Percentiles rank a stretch among this genome's conserved stretches.
Conservation (phyloP, 2,113 vertebrate genomes). For the Vireo altiloquus region DNA sequence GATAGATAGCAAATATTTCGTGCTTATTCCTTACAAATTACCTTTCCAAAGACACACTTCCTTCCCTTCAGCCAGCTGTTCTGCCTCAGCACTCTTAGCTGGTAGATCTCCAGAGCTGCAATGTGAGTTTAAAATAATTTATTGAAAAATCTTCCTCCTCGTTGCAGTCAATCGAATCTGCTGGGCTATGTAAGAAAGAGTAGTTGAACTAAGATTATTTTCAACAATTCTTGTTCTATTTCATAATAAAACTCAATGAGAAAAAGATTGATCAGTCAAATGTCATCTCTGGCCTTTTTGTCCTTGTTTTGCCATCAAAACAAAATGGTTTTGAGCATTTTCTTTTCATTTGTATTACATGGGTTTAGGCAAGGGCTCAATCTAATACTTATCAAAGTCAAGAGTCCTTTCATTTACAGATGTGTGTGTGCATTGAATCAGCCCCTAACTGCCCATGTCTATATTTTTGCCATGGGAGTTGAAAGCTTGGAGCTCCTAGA, state of each 20-base stretch:
- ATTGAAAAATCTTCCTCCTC: background rate
- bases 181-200: background rate
- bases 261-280: background rate
- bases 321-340: background rate
- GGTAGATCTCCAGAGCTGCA: constrained; percentile 19
- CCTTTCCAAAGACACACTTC: constrained; percentile 44
- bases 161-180: background rate
- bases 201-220: background rate
- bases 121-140: background rate
- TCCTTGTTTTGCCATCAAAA: background rate
- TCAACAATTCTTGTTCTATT: background rate
- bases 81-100: constrained; percentile 26
- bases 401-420: background rate
- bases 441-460: background rate
- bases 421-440: background rate
- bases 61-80: constrained; percentile 47
- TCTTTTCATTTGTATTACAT: background rate
- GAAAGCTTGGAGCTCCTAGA: background rate
- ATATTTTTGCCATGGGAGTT: background rate
- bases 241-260: background rate
- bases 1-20: constrained; percentile 15
- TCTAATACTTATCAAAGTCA: background rate
- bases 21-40: constrained; percentile 39
- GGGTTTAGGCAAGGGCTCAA: background rate
- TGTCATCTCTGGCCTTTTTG: background rate